phyloP scores from a whole-genome alignment of 2,797 vertebrate species.

The Chrysocyon brachyurus region DNA sequence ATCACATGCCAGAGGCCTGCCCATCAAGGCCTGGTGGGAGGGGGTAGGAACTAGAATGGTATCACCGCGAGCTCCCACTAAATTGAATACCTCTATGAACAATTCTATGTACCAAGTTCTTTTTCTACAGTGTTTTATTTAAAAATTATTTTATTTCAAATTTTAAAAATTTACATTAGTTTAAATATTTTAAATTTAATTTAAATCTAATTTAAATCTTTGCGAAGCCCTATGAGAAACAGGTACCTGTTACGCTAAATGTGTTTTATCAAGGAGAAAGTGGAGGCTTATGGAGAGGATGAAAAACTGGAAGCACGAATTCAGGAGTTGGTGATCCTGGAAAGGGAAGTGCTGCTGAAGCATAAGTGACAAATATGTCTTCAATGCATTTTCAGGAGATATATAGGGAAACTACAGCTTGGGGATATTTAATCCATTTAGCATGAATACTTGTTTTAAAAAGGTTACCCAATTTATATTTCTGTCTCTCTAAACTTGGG shows the following conservation, averaged over 20 bases:
- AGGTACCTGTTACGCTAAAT: not conserved
- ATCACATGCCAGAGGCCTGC: not conserved
- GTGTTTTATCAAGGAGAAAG: not conserved
- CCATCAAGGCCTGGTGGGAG: not conserved
- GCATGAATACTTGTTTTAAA: not conserved
- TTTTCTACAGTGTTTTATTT: not conserved
- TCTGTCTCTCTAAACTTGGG: slow-evolving; percentile 4
- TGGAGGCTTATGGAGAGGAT: not conserved
- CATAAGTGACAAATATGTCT: not conserved
- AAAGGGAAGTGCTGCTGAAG: not conserved
- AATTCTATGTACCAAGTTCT: not conserved
- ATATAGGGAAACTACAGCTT: not conserved
- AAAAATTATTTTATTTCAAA: too few relatives aligned
- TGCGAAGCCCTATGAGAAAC: not conserved
- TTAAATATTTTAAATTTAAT: too few relatives aligned
- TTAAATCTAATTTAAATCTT: not conserved
- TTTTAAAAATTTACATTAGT: too few relatives aligned
- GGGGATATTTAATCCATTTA: not conserved
- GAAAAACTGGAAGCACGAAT: not conserved
- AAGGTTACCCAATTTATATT: not conserved
- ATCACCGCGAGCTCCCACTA: not conserved
- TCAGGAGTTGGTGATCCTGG: not conserved
- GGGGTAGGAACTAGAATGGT: fast-evolving
- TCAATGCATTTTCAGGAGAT: not conserved
- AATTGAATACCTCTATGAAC: not conserved